Conservation (phyloP, 2,113 vertebrate species). For the Rhynchomys soricoides region DNA sequence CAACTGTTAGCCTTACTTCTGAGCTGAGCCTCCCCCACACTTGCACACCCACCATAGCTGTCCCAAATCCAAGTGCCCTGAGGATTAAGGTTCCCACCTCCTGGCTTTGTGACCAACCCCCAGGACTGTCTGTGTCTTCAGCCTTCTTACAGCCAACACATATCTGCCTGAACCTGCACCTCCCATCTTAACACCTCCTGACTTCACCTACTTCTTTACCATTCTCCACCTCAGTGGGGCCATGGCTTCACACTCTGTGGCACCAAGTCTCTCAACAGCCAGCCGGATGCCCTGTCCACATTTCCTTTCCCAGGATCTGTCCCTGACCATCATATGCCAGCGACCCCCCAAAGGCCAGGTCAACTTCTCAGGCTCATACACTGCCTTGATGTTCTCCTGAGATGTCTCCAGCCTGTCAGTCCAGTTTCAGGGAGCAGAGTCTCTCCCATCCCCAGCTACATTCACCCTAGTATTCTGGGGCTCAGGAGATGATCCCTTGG, state of each 20-base stretch:
- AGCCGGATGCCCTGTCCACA: background rate
- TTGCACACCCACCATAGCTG: background rate
- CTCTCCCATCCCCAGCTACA: background rate
- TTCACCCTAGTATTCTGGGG: rapidly evolving
- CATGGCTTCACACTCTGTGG: background rate
- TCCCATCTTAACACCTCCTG: background rate
- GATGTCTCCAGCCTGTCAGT: background rate
- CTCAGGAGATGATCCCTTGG: background rate
- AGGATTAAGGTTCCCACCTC: background rate
- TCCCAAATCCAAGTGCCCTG: background rate
- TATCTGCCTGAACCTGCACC: background rate
- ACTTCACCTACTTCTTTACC: background rate
- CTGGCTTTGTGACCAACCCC: background rate
- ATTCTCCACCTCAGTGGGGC: background rate
- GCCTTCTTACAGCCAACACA: background rate
- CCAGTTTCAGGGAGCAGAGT: background rate
- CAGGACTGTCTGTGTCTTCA: background rate
- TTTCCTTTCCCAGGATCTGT: background rate
- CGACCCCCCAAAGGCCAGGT: background rate
- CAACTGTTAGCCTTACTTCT: too few species aligned
- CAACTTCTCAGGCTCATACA: background rate
- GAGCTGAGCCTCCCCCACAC: background rate
- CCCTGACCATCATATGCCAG: background rate
- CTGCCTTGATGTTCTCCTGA: background rate
- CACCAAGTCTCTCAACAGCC: background rate